Evolutionary conservation across 2,888 invertebrate species (phyloP).

Genomic region (Apantesis nais): DNA sequence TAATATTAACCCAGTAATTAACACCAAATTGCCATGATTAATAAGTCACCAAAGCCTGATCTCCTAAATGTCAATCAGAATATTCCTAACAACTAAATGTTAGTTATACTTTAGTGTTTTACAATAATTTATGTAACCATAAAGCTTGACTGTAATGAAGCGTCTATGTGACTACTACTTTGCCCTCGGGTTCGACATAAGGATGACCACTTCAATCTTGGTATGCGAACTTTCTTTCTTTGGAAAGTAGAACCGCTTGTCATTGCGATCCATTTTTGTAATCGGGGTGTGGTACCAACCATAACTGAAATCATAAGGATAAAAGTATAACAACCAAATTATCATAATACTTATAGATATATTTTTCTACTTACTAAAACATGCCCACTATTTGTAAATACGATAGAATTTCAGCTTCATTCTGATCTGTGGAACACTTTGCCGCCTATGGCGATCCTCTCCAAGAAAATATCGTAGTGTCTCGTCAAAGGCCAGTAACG

Average conservation of each 20-base stretch:
- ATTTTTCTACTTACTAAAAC: not conserved
- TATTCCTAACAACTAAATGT: no score
- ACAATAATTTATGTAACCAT: no score
- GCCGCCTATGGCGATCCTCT: no score
- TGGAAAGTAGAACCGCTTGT: conserved; percentile 72
- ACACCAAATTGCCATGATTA: no score
- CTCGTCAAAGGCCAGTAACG: not conserved
- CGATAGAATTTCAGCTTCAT: not conserved
- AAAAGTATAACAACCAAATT: not conserved
- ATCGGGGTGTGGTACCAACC: conserved; percentile 73
- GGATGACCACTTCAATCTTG: conserved; percentile 74
- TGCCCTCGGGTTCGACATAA: conserved; percentile 65
- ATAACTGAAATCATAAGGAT: conserved; percentile 60
- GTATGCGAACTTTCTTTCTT: conserved; percentile 69
- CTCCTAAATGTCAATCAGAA: no score
- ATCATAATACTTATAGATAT: not conserved
- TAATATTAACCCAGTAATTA: no score
- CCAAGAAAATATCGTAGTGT: not conserved
- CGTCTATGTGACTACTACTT: not conserved
- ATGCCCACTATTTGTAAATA: not conserved
- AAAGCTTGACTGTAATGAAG: no score
- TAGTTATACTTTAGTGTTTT: no score
- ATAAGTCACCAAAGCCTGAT: no score
- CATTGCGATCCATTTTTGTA: conserved; percentile 67
- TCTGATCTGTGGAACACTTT: no score